Evolutionary conservation across 2,797 vertebrate genomes (phyloP).

Genomic region (Acanthiza pusilla): DNA sequence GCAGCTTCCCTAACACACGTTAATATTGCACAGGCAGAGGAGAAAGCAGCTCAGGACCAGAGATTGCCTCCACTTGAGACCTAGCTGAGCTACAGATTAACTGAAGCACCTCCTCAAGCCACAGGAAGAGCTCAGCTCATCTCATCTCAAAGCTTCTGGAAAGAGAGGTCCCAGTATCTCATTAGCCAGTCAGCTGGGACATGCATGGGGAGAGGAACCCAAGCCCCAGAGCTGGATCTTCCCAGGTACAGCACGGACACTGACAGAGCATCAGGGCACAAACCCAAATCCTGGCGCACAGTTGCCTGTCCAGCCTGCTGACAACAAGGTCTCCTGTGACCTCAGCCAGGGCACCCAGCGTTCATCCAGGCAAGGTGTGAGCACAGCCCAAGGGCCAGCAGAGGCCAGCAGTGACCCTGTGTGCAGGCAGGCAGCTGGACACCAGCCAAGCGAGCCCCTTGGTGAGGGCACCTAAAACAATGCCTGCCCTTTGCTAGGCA

Average conservation of each 20-base stretch:
- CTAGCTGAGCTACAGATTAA: neutral
- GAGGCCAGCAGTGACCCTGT: neutral
- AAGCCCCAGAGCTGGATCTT: neutral
- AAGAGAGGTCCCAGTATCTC: neutral
- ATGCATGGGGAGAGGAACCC: neutral
- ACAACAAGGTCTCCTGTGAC: neutral
- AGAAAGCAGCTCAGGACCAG: neutral
- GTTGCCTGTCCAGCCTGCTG: accelerated
- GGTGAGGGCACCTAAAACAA: accelerated
- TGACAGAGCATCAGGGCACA: accelerated
- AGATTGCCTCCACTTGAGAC: neutral
- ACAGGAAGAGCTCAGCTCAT: neutral
- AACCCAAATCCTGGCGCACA: neutral
- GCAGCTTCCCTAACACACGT: neutral
- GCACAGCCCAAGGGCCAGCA: neutral
- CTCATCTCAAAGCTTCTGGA: neutral
- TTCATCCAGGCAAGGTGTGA: neutral
- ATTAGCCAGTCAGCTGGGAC: neutral
- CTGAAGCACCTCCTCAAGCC: neutral
- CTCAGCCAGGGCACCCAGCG: neutral
- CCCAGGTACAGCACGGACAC: accelerated
- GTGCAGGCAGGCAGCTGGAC: neutral
- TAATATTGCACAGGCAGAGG: neutral
- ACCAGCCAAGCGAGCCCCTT: accelerated
- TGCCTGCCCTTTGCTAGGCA: neutral